Base-by-base conservation (phyloP, 2,888 invertebrate genomes). In the Himalopsyche anomala region DNA sequence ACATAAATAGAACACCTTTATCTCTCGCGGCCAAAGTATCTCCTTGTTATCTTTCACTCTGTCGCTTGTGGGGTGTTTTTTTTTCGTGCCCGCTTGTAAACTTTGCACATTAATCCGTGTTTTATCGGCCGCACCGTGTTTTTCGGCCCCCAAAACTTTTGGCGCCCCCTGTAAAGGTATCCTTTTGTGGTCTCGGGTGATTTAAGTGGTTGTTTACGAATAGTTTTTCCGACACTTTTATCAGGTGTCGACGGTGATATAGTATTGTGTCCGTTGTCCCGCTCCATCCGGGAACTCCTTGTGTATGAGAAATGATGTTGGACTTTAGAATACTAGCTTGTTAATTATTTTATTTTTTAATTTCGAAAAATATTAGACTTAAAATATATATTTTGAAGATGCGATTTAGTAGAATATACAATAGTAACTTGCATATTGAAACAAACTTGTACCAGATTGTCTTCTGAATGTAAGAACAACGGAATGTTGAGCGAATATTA, bases 101-200 rank as follows among this genome's bases (percentile, higher is more conserved):
- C 74, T 74, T 74, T 74, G 12, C 74, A 74, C 74, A 74, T 74
- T 74, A 74, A 74, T 74, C 74, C 74, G 74, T 36, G 36, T 74
- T 74, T 74, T 74, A 74, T 74, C 36, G 74, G 74, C 74, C 74
- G 74, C 15, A 38, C 38, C 74, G 36, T 74, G 74, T 74, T 74
- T 74, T 74, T 74, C 74, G 36, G 15, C 74, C 74, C 74, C 74
- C 4, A 74, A 74, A 74, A 74, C 74, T 74, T 74, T 51, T 15
- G 11, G 74, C 74, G 28, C 74, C 12, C 74, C 28, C 38, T 11
- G 74, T 6, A 36, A 15, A 38, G 74, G 74, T 74, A 74, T 74
- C 74, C 36, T 38, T 74, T 74, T 74, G 74, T 38, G 74, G 74
- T 69, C 28, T 8, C 28, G 12, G 28, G 69, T 74, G 74, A 74